Conservation (phyloP, 2,113 vertebrate genomes). For the Andinoacara biseriatus region DNA sequence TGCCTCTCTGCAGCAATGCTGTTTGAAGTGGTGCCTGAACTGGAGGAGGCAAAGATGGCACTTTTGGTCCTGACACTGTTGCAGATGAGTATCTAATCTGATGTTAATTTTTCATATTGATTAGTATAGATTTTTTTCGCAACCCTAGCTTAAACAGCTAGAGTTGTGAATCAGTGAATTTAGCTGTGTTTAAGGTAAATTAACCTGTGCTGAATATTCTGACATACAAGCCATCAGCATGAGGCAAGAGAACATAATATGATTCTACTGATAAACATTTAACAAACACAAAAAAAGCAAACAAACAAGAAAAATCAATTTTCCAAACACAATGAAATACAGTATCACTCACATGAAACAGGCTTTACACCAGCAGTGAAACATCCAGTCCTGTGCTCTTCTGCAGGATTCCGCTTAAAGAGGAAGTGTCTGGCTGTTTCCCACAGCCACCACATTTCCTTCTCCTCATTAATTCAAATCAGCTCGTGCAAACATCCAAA, state of each 20-base stretch:
- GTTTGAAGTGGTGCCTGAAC: background rate
- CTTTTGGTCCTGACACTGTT: accelerated
- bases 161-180: no score
- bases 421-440: constrained; percentile 32
- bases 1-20: background rate
- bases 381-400: constrained; percentile 3
- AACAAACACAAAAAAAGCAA: background rate
- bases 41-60: background rate
- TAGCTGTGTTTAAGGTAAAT: no score
- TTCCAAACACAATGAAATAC: background rate
- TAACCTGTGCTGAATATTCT: no score
- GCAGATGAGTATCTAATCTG: background rate
- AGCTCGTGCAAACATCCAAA: constrained; percentile 3
- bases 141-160: no score
- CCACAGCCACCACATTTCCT: constrained; percentile 4
- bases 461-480: constrained; percentile 55
- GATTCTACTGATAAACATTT: background rate
- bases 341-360: background rate
- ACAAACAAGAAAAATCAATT: background rate
- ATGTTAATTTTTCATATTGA: no score
- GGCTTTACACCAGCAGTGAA: background rate
- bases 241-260: no score
- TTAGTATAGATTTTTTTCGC: no score
- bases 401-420: constrained; percentile 19
- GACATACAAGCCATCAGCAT: no score